These are phyloP conservation scores for Sebastes alutus DNA, from an alignment of 2,797 vertebrate genomes.

Conservation along the genomic window DNA sequence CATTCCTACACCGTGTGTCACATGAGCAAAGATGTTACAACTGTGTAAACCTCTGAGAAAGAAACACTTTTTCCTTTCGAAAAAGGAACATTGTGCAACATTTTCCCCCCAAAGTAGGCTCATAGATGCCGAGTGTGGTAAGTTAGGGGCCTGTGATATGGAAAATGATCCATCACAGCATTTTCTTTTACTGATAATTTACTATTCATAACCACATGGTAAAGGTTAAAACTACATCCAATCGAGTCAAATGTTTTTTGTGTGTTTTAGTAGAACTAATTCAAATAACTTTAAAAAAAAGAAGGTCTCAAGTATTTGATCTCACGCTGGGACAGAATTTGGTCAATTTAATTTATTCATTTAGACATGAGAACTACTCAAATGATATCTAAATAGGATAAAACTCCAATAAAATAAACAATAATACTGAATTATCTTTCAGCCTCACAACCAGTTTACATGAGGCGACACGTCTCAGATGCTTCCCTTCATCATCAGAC, in stretches of 20 bases:
- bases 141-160: background rate
- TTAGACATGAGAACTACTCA: background rate
- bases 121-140: background rate
- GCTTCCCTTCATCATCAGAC: background rate
- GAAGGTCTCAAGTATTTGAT: background rate
- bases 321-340: background rate
- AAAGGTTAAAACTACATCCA: background rate
- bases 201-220: background rate
- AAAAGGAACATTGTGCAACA: background rate
- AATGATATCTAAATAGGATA: background rate
- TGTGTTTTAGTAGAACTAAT: background rate
- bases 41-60: constrained; percentile 17
- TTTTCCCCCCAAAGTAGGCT: background rate
- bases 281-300: background rate
- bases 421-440: background rate
- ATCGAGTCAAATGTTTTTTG: background rate
- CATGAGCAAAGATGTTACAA: constrained; percentile 33
- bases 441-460: background rate
- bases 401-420: background rate
- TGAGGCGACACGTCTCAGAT: background rate
- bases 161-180: background rate
- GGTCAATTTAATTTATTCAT: background rate
- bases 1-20: constrained; percentile 52
- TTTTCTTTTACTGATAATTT: background rate
- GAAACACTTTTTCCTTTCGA: background rate